Conservation (phyloP, 2,113 vertebrate species). For the Aleadryas rufinucha region DNA sequence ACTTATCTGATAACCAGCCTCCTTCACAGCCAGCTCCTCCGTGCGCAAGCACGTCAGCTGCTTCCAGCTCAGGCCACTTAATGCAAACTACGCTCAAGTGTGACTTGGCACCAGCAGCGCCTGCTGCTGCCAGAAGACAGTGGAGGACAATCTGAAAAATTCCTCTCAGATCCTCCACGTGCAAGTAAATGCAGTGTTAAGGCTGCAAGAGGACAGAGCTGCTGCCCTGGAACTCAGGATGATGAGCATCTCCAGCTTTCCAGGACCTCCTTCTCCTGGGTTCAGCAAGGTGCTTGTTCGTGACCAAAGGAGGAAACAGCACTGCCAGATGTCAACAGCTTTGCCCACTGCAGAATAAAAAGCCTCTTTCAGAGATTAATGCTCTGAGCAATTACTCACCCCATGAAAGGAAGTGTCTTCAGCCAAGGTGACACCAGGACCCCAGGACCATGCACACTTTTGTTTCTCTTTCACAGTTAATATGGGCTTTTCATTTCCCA, state of each 20-base stretch:
- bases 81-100: background rate
- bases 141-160: background rate
- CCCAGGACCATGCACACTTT: background rate
- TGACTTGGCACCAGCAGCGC: background rate
- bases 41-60: background rate
- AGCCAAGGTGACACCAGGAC: constrained; percentile 49
- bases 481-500: background rate
- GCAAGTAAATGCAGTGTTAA: background rate
- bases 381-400: background rate
- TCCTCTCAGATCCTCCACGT: background rate
- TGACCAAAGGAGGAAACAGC: background rate
- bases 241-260: background rate
- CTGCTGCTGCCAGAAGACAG: background rate
- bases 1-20: constrained; percentile 16
- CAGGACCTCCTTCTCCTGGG: background rate
- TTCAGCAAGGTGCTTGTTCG: background rate
- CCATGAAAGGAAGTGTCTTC: constrained; percentile 29
- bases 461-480: background rate
- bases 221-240: background rate
- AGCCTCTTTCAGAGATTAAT: constrained; percentile 40
- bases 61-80: background rate
- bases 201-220: background rate
- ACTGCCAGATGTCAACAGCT: constrained; percentile 18
- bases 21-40: background rate
- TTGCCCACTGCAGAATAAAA: constrained; percentile 12